Evolutionary conservation across 2,113 vertebrate species (phyloP), one percentile per base, ranked within the genome.

Genomic region (Rana temporaria): DNA sequence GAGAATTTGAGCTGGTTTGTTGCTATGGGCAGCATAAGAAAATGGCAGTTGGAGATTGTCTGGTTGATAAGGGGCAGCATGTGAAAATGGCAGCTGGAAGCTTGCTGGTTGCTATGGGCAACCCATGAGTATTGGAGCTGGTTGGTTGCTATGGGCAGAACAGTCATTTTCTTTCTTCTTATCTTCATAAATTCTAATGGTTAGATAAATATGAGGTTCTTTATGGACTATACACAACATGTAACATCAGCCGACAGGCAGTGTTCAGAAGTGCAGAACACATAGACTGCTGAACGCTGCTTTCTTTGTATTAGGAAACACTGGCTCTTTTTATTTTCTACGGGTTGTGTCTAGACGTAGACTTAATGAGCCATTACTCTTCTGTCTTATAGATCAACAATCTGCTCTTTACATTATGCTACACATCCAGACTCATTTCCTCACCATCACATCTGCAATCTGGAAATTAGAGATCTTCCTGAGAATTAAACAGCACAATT

Each of bases 381-480:
- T 60, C 72, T 75, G 71, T 74, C 30, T 75, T 59, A 60, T 34
- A 60, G 57, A 75, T 75, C 56, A 75, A 75, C 72, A 75, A 75
- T 75, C 72, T 75, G 56, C 56, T 38, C 72, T 60, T 74, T 75
- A 42, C 57, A 75, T 75, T 75, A 62, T 42, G 72, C 32, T 75
- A 62, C 72, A 75, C 76, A 65, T 53, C 60, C 60, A 78, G 9
- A 24, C 63, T 67, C 48, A 78, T 78, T 78, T 66, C 76, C 76
- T 34, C 62, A 66, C 76, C 52, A 78, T 78, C 76, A 67, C 60
- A 78, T 52, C 72, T 75, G 72, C 62, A 66, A 65, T 52, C 76
- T 53, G 76, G 63, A 78, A 78, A 66, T 78, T 78, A 78, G 63
- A 55, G 62, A 66, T 78, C 76, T 55, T 32, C 22, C 42, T 57